Base-by-base conservation (phyloP, 2,113 vertebrate species). In the Gallinago media region DNA sequence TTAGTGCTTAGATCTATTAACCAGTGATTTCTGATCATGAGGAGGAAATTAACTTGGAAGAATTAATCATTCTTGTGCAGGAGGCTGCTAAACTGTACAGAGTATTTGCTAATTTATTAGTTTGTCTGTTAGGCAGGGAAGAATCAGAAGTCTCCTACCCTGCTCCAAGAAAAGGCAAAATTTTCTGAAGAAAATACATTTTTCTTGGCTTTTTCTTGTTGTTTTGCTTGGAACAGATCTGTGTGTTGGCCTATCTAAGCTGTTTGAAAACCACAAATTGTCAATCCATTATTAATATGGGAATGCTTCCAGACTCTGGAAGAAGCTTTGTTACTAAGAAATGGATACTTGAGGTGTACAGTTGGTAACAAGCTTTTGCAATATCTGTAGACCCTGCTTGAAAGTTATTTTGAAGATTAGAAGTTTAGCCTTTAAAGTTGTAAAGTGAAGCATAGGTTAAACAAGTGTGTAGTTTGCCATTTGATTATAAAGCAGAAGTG, bases 401-500 rank as follows among this genome's bases (percentile, higher is more conserved):
- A n/a, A 75, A 81, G 70, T 82, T 23, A 27, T n/a, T 87, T 82
- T 75, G 61, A 92, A 65, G 29, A 55, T 68, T 40, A 76, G 81
- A 65, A 78, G 14, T 27, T 59, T 92, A 82, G 73, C 73, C 36
- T 92, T 85, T 66, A 44, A 82, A 78, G 46, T 92, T 95, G 74
- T 86, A 55, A 82, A 93, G 76, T 88, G 63, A 95, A 93, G 46
- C 55, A 31, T 59, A 52, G 73, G 77, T 91, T 95, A 87, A 94
- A 66, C 38, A 29, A 42, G 27, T 42, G 50, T 54, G 61, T 83
- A 62, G 50, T 93, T 96, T 94, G 58, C 55, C 93, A 74, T 97
- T 97, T 97, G 97, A 97, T 98, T 95, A 95, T 96, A 92, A 96
- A 97, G 92, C 58, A 54, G 85, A 66, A 83, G 88, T 94, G 50